Base-by-base conservation (phyloP, 2,113 vertebrate species). In the Myocastor coypus region DNA sequence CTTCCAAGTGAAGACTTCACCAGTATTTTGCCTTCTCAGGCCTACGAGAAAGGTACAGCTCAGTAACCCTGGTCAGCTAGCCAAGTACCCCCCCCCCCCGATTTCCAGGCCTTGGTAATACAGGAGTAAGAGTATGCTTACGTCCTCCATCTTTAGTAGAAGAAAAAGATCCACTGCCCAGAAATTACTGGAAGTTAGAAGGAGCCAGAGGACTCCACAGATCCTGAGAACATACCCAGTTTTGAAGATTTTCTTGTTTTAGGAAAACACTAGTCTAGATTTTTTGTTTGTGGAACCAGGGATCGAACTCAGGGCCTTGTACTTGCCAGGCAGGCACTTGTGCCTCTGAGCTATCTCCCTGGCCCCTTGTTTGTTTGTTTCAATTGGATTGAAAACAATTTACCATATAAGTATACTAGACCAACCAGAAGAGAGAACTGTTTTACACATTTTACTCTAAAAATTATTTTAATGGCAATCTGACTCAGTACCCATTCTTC, bases 11-110 rank as follows among this genome's bases (percentile, higher is more conserved):
- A 99, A 94, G 98, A 99, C 88, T 98, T 98, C 87, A 98, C 98
- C 26, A 98, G 98, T 75, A 97, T 98, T 89, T 92, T 98, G 91
- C 98, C 98, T 96, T 98, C 98, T 0, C 98, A 98, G 91, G 98
- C 98, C 69, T 99, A 98, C 0, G 98, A 99, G 92, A 99, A 99
- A 99, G 99, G 99, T 99, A 98, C 26, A 69, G 50, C 57, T 94
- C 55, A 46, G 52, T 66, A 83, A 55, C 37, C 34, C 52, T 11
- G 46, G 3, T 85, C 50, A 84, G 66, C 61, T 73, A 88, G 16
- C 22, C 40, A 73, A 32, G 52, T 14, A 30, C 37, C 61, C 19
- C 22, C 61, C 61, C 12, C 28, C n/a, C 66, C 89, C 17, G 13
- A 37, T 78, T 61, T 50, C 59, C 90, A 87, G 85, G 10, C n/a